A percentile compares a stretch with the other conserved stretches of the same genome.
phyloP scores from a whole-genome alignment of 2,113 vertebrate species.

The Raja brachyura region DNA sequence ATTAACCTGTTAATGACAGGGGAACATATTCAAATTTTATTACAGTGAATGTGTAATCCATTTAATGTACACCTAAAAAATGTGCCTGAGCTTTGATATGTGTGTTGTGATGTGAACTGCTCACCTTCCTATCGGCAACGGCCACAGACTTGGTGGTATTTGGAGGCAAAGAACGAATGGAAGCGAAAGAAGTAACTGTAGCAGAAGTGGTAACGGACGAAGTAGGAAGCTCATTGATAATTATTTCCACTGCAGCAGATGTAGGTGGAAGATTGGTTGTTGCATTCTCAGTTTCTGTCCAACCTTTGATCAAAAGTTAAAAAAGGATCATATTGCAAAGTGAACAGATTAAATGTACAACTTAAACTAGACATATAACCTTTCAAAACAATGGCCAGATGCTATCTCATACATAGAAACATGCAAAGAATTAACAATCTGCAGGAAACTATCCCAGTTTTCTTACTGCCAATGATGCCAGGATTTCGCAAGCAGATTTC shows the following conservation, averaged over 20 bases:
- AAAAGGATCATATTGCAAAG: background rate
- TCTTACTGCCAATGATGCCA: too few species aligned
- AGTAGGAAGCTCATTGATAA: background rate
- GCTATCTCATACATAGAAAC: too few species aligned
- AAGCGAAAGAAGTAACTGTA: background rate
- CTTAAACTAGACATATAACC: background rate
- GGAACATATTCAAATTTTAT: background rate
- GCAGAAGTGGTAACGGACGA: too few species aligned
- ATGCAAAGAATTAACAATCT: too few species aligned
- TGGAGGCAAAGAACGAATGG: background rate
- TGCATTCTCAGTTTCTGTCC: constrained; percentile 13
- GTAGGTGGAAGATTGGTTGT: background rate
- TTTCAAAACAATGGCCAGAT: background rate
- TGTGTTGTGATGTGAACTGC: background rate
- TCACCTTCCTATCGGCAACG: background rate
- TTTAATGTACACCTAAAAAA: background rate
- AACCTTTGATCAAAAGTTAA: background rate
- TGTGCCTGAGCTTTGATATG: background rate
- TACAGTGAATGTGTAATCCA: background rate
- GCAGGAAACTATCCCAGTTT: too few species aligned
- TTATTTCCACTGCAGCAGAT: constrained; percentile 12
- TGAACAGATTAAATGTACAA: background rate
- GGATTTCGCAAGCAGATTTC: too few species aligned
- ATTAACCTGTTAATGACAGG: background rate
- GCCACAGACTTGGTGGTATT: background rate